phyloP scores from a whole-genome alignment of 2,888 invertebrate species.

The Drosophila affinis region DNA sequence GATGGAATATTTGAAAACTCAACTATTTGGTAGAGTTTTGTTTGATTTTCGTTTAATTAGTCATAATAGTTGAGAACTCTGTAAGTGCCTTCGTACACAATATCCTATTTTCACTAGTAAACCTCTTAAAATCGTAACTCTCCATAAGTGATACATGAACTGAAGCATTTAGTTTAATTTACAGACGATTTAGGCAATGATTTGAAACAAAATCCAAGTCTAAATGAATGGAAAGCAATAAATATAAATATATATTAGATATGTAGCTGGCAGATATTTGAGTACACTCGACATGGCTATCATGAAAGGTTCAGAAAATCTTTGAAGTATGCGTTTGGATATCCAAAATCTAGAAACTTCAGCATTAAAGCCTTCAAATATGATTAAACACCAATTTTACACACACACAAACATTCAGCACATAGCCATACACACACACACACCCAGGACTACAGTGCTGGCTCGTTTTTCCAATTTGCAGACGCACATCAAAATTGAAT shows the following conservation, averaged over 20 bases:
- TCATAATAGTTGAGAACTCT: too few species aligned
- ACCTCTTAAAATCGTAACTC: neutral
- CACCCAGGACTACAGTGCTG: slow-evolving; percentile 1
- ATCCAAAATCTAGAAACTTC: neutral
- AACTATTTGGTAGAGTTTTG: neutral
- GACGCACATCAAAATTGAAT: slow-evolving; percentile 42
- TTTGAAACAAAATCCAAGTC: neutral
- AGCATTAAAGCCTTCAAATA: neutral
- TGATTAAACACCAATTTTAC: neutral
- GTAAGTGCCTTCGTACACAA: too few species aligned
- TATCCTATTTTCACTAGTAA: too few species aligned
- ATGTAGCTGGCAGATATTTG: too few species aligned
- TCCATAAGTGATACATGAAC: neutral
- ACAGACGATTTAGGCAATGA: too few species aligned
- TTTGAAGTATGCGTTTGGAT: neutral
- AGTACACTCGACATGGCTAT: too few species aligned
- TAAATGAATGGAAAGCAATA: neutral
- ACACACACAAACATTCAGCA: neutral
- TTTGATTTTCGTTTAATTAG: neutral
- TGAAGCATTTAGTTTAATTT: neutral
- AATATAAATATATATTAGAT: neutral
- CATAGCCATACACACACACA: neutral
- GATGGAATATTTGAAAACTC: neutral
- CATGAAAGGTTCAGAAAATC: neutral
- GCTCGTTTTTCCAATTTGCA: slow-evolving; percentile 53